Base-by-base conservation (phyloP, 2,797 vertebrate species). In the Apodemus agrarius region DNA sequence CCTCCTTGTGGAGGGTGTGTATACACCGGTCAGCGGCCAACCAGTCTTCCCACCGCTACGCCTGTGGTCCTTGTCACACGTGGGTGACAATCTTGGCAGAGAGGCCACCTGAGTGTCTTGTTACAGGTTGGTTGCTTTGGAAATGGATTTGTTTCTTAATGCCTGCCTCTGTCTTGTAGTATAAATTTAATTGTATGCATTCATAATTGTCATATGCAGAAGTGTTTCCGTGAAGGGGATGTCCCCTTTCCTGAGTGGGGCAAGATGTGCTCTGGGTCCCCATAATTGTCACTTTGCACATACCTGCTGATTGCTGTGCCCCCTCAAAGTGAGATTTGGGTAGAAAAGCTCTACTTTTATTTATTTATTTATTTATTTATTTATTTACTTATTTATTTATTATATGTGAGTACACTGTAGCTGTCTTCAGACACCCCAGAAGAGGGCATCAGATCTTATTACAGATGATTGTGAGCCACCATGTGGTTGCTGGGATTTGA, bases 181-280 rank as follows among this genome's bases (percentile, higher is more conserved):
- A 0, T 24, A 21, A 67, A 9, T 43, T 40, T n/a, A 40, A 31
- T 46, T 63, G 3, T 31, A 6, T 17, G 0, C 4, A 16, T 78
- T 46, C 16, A 3, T 11, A 21, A 4, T 29, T 46, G 40, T 65
- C 29, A 65, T 4, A 7, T 16, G 13, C 52, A 37, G 43, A 34
- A 14, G 13, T 63, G 52, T 43, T 26, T 49, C 17, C 2, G 0
- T 16, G 65, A 34, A 61, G 76, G 67, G 29, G 17, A 24, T 1
- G 0, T 12, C 34, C 49, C 3, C 0, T 52, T n/a, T 34, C 11
- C 5, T n/a, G 43, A 5, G 19, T 1, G 43, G 6, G 24, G 40
- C 37, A 29, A 31, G 24, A 24, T 40, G n/a, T 34, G 1, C 21
- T 3, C 5, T 26, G 12, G 12, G 9, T 29, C 78, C 8, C 49